Evolutionary conservation across 2,888 invertebrate species (phyloP).

Genomic region (Stenotaenia linearis): DNA sequence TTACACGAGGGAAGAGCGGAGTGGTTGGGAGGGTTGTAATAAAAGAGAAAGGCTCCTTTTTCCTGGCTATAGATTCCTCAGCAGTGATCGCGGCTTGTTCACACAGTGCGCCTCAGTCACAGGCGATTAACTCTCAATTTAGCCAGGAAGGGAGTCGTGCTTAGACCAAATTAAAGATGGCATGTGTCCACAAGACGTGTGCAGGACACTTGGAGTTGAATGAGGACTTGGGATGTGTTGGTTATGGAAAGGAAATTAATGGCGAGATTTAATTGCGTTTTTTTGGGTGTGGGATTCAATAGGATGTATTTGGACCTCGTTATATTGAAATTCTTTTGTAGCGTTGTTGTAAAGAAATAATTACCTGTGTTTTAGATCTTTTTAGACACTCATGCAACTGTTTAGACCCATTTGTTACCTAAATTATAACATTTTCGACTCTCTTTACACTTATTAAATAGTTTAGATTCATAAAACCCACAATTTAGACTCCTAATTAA

Average conservation of each 20-base stretch:
- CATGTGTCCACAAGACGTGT: background rate
- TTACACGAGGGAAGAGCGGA: background rate
- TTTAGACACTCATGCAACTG: too few species aligned
- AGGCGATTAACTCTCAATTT: constrained; percentile 9
- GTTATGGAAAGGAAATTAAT: background rate
- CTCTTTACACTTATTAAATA: too few species aligned
- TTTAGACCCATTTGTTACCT: too few species aligned
- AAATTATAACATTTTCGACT: too few species aligned
- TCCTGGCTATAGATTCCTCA: background rate
- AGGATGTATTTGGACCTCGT: too few species aligned
- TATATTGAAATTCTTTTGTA: too few species aligned
- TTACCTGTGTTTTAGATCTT: too few species aligned
- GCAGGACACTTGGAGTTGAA: background rate
- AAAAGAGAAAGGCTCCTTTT: background rate
- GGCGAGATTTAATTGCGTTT: too few species aligned
- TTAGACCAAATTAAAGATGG: constrained; percentile 1
- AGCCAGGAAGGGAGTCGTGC: background rate
- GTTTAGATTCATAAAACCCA: too few species aligned
- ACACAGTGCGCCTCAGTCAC: background rate
- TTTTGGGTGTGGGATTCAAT: too few species aligned
- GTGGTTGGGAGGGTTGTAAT: constrained; percentile 1
- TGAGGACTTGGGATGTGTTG: background rate
- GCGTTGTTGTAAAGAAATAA: too few species aligned
- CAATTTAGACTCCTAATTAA: too few species aligned
- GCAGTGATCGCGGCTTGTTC: constrained; percentile 1